A percentile compares a stretch with the other conserved stretches of the same genome.
These are phyloP conservation scores for Machaerirhynchus nigripectus DNA, from an alignment of 2,113 vertebrate genomes.

Conservation along the genomic window DNA sequence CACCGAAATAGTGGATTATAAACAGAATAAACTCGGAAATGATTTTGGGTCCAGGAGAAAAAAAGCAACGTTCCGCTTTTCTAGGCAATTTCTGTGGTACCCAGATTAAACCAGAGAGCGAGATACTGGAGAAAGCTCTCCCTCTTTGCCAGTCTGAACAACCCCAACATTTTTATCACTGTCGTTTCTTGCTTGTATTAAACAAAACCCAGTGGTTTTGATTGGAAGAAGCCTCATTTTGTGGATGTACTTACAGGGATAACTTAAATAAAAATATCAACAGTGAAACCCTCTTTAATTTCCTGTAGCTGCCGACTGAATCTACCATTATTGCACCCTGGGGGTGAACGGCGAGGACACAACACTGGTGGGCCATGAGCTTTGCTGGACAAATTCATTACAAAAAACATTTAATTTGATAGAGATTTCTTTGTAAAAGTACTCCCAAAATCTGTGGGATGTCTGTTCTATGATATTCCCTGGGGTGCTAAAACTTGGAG, in stretches of 20 bases:
- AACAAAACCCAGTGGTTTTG: background rate
- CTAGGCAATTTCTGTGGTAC: background rate
- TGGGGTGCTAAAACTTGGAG: background rate
- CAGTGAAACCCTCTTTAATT: background rate
- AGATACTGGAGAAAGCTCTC: background rate
- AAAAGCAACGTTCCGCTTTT: background rate
- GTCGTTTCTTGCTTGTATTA: background rate
- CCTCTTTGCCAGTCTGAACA: background rate
- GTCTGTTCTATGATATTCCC: background rate
- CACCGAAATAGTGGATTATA: accelerated
- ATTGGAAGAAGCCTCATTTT: background rate
- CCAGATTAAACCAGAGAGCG: background rate
- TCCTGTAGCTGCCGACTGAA: background rate
- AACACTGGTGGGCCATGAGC: background rate
- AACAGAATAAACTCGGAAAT: background rate
- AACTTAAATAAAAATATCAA: background rate
- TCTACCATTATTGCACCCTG: background rate
- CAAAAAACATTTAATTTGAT: background rate
- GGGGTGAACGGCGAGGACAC: background rate
- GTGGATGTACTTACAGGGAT: background rate
- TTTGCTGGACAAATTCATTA: background rate
- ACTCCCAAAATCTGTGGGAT: background rate
- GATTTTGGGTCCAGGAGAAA: background rate
- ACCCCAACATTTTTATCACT: background rate
- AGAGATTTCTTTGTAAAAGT: background rate